Base-by-base conservation (phyloP, 2,888 invertebrate species). In the Adineta ricciae region DNA sequence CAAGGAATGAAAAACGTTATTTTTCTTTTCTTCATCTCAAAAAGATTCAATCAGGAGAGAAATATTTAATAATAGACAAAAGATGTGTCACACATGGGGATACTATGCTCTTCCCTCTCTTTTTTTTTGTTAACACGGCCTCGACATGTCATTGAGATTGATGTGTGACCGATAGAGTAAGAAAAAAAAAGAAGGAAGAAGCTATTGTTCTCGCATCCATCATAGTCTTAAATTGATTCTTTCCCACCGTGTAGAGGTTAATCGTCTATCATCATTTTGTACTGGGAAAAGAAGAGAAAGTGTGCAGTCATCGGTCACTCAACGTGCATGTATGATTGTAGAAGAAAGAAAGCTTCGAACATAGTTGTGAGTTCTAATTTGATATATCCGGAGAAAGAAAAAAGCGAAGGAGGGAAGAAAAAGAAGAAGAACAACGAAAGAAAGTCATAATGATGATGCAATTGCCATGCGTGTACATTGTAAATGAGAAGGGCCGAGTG, bases 401-500 rank as follows among this genome's bases (percentile, higher is more conserved):
- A 52, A 32, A 32, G 64, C 27, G 27, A 16, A 16, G 64, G 32
- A 11, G 32, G 24, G 24, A 19, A 32, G 64, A 64, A 32, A 19
- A 16, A 32, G 32, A 64, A 32, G 32, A 32, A 19, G 2, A 50
- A 16, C 4, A 64, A 64, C 16, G 19, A 64, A 32, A 16, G 64
- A 64, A 64, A 64, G 64, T 64, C 64, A 64, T 64, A 27, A 64
- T 64, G 64, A 64, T 64, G 64, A 64, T 64, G 64, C 32, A 64
- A 64, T 64, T 32, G 64, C 19, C 0, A 14, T 64, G 16, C 32
- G 32, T 64, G 32, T 64, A 32, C 64, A 64, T 64, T 32, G 64
- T 64, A 64, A 64, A 64, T 64, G 64, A 64, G 64, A n/a, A 32
- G 32, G 19, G 64, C 32, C 32, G 27, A 46, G 46, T 46, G 11